Conservation (phyloP, 2,888 invertebrate genomes). For the Pomacea canaliculata region DNA sequence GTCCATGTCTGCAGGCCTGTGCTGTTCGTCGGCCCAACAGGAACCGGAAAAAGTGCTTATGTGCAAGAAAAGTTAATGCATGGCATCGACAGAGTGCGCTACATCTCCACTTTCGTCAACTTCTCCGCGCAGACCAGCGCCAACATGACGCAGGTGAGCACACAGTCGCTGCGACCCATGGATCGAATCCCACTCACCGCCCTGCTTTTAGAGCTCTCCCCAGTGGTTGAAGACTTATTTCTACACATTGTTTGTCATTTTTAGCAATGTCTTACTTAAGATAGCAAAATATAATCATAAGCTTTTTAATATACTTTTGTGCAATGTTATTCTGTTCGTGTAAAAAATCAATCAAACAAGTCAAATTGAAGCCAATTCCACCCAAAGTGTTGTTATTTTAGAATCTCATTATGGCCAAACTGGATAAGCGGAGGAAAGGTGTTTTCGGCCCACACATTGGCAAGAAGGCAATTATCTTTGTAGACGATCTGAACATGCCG, state of each 20-base stretch:
- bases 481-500: conserved; percentile 92
- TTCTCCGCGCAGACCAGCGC: conserved; percentile 87
- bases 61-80: conserved; percentile 74
- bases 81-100: conserved; percentile 81
- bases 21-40: conserved; percentile 72
- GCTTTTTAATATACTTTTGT: too few species aligned
- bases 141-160: conserved; percentile 82
- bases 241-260: background rate
- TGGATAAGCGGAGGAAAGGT: conserved; percentile 76
- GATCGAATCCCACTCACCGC: background rate
- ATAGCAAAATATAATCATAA: too few species aligned
- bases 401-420: conserved; percentile 71
- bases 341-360: too few species aligned
- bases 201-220: background rate
- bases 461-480: conserved; percentile 84
- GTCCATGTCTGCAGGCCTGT: conserved; percentile 63
- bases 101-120: conserved; percentile 86
- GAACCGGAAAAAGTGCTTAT: conserved; percentile 72
- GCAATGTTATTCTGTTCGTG: too few species aligned
- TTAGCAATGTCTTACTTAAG: background rate
- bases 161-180: background rate
- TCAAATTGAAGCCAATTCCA: too few species aligned
- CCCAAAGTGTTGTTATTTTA: conserved; percentile 37
- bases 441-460: conserved; percentile 83
- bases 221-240: background rate